phyloP scores from a whole-genome alignment of 2,797 vertebrate genomes.

The Sphenopsis melanotis region DNA sequence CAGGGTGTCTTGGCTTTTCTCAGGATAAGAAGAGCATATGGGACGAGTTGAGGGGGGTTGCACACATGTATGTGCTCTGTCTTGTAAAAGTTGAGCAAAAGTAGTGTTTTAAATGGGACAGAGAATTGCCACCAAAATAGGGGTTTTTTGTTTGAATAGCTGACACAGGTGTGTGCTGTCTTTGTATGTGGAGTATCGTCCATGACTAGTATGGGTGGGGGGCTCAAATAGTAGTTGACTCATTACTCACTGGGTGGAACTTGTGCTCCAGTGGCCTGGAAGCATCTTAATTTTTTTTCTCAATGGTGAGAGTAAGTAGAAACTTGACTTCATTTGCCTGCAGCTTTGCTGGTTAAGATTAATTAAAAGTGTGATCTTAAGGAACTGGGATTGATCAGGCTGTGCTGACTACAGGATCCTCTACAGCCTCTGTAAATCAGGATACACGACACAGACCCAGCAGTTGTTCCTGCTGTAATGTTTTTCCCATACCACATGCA shows the following conservation, averaged over 20 bases:
- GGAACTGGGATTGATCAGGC: not conserved
- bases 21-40: rapidly evolving
- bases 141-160: not conserved
- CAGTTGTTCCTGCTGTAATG: not conserved
- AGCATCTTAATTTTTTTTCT: not conserved
- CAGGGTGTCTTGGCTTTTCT: not conserved
- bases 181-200: not conserved
- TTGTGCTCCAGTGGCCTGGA: not conserved
- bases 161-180: rapidly evolving
- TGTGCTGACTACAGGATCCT: not conserved
- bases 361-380: not conserved
- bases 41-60: rapidly evolving
- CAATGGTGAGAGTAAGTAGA: not conserved
- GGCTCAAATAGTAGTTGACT: not conserved
- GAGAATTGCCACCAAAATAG: not conserved
- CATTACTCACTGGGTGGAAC: not conserved
- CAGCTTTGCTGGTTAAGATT: not conserved
- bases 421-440: not conserved
- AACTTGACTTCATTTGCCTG: not conserved
- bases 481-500: not conserved
- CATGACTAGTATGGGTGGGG: not conserved
- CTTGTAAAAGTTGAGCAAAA: not conserved
- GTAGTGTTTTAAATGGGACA: not conserved
- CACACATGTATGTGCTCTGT: rapidly evolving
- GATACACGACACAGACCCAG: not conserved